Evolutionary conservation across 2,113 vertebrate species (phyloP).

Genomic region (Oreotrochilus melanogaster): DNA sequence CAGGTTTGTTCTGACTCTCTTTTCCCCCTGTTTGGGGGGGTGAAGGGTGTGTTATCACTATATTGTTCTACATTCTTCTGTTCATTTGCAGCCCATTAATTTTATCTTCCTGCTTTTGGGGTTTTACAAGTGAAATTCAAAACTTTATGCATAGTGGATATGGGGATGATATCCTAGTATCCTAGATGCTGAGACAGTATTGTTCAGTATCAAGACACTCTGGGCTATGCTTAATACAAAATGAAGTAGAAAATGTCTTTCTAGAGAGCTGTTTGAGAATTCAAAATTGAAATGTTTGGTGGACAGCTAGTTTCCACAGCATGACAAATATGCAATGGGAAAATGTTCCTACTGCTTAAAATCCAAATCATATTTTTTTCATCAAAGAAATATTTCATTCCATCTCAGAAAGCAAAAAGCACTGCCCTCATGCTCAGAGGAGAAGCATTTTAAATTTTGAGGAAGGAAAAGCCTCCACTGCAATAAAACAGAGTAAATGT

Average conservation of each 20-base stretch:
- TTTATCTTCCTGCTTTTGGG: background rate
- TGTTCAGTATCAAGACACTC: background rate
- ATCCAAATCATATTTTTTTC: constrained; percentile 59
- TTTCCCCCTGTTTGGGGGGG: background rate
- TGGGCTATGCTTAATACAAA: background rate
- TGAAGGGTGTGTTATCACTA: background rate
- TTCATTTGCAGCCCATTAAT: background rate
- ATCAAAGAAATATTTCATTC: constrained; percentile 51
- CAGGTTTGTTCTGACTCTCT: background rate
- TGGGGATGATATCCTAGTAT: background rate
- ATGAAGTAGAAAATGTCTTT: constrained; percentile 15
- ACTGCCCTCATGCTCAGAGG: constrained; percentile 15
- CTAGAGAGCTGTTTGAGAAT: constrained; percentile 6
- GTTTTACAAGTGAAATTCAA: background rate
- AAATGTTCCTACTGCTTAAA: constrained; percentile 51
- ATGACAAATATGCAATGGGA: constrained; percentile 45
- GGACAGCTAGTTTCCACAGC: constrained; percentile 16
- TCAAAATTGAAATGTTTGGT: constrained; percentile 42
- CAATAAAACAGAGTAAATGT: constrained; percentile 44
- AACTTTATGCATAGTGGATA: background rate
- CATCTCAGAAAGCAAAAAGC: constrained; percentile 47
- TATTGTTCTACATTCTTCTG: background rate
- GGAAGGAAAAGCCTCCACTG: constrained; percentile 2
- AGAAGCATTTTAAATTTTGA: constrained; percentile 37
- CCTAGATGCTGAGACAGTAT: background rate